These are phyloP conservation scores for Aphaenogaster floridana DNA, from an alignment of 1,140 invertebrate species.

Conservation along the genomic window DNA sequence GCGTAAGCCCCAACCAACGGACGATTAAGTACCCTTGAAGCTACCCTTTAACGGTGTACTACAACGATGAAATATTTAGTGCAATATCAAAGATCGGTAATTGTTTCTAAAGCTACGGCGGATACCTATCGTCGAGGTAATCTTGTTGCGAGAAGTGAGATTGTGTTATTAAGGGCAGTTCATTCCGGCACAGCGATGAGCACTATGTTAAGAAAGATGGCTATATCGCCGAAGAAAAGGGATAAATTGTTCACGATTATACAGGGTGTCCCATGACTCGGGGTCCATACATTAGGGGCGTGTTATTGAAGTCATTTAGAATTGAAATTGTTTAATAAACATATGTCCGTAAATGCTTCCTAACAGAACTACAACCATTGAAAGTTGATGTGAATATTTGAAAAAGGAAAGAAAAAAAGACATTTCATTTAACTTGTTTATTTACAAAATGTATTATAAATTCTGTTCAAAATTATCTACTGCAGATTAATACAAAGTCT, in stretches of 20 bases:
- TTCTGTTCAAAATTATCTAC: no score
- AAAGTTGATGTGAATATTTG: no score
- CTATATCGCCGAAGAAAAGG: background rate
- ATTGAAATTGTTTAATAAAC: no score
- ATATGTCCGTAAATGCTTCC: no score
- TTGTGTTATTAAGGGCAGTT: conserved; percentile 9
- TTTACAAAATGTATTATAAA: no score
- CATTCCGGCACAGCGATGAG: background rate
- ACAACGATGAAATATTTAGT: conserved; percentile 32
- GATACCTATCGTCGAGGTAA: conserved; percentile 23
- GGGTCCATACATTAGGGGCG: no score
- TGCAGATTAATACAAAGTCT: no score
- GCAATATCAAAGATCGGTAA: conserved; percentile 48
- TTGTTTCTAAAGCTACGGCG: conserved; percentile 15
- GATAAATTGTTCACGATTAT: background rate
- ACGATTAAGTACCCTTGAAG: conserved; percentile 22
- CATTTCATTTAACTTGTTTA: no score
- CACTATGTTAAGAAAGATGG: background rate
- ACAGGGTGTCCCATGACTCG: no score
- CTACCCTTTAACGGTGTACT: background rate
- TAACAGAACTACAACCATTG: no score
- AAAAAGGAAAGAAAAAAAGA: no score
- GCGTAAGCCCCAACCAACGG: background rate
- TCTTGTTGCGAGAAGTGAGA: conserved; percentile 17
- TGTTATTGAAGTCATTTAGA: no score